phyloP scores from a whole-genome alignment of 2,888 invertebrate genomes.

The Thereva unica region DNA sequence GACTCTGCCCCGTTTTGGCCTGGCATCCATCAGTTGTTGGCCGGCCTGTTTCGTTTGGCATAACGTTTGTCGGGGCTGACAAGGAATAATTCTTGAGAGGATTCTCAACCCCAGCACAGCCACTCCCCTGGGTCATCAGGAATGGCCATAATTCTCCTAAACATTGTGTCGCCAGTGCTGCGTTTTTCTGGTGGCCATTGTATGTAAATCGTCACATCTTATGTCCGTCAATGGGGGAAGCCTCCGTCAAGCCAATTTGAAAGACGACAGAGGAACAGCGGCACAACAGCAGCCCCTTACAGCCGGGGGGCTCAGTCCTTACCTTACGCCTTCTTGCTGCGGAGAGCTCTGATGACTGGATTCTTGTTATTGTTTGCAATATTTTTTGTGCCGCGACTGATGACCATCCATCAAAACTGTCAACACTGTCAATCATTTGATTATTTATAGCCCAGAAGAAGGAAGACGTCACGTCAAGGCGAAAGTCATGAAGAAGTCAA shows the following conservation, averaged over 20 bases:
- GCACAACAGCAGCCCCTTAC: constrained; percentile 8
- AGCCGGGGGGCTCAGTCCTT: neutral
- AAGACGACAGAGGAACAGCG: constrained; percentile 14
- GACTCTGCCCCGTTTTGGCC: constrained; percentile 28
- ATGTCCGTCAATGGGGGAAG: constrained; percentile 24
- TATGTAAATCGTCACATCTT: constrained; percentile 38
- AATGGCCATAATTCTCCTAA: constrained; percentile 34
- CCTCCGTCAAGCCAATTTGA: constrained; percentile 13
- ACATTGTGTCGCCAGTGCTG: constrained; percentile 29
- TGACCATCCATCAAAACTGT: constrained; percentile 55
- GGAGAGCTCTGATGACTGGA: neutral
- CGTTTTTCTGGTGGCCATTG: constrained; percentile 30
- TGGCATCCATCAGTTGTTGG: constrained; percentile 25
- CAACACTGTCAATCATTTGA: constrained; percentile 54
- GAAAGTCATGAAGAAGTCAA: constrained; percentile 38
- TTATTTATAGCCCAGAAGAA: constrained; percentile 53
- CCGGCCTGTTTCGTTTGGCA: constrained; percentile 23
- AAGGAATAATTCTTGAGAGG: constrained; percentile 23
- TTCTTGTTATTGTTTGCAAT: constrained; percentile 25
- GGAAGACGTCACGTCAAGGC: constrained; percentile 50
- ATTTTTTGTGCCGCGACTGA: constrained; percentile 43
- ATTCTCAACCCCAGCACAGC: neutral
- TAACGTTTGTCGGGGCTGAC: constrained; percentile 31
- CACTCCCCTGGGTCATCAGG: constrained; percentile 1
- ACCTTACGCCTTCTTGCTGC: neutral